Evolutionary conservation across 1,140 invertebrate species (phyloP), one percentile per base, ranked within the genome.

Genomic region (Plutomurus gul): DNA sequence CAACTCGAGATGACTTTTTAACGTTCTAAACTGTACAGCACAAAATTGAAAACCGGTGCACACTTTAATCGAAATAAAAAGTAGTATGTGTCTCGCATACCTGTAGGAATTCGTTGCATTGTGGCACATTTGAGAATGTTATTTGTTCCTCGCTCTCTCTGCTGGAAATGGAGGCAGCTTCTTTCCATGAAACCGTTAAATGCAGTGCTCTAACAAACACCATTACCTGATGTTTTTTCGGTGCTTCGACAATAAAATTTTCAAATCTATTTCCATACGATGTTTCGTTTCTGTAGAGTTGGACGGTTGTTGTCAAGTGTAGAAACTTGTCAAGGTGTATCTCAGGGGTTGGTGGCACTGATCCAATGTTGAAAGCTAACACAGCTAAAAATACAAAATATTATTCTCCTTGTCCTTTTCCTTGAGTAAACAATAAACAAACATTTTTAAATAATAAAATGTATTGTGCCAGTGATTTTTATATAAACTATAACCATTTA

Each of bases 191-290:
- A 30, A 70, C 13, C 16, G 20, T 18, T 13, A 72, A 43, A 16
- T 40, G 33, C 18, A 79, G 22, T n/a, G 20, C 18, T 65, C 56
- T 70, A 11, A 79, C 51, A 20, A 74, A 70, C 7, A 56, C 78
- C 78, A 79, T 75, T 13, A 79, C 27, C 37, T 73, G 73, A 20
- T 76, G 30, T 11, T 40, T 51, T 37, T 43, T 33, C 6, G 78
- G 78, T 20, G 78, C 78, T 18, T 40, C n/a, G 18, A 72, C 37
- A 72, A 46, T 25, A 10, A 72, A 22, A 18, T 43, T 72, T n/a
- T 72, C 70, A 1, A 40, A 5, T 40, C 36, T 22, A 27, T 27
- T 72, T 2, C 40, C 37, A 3, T 3, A 25, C 25, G 36, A 40
- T 25, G 70, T 40, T 43, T 43, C 18, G 25, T 72, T 72, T 3